Evolutionary conservation across 2,797 vertebrate species (phyloP).

Genomic region (Microcaecilia unicolor): DNA sequence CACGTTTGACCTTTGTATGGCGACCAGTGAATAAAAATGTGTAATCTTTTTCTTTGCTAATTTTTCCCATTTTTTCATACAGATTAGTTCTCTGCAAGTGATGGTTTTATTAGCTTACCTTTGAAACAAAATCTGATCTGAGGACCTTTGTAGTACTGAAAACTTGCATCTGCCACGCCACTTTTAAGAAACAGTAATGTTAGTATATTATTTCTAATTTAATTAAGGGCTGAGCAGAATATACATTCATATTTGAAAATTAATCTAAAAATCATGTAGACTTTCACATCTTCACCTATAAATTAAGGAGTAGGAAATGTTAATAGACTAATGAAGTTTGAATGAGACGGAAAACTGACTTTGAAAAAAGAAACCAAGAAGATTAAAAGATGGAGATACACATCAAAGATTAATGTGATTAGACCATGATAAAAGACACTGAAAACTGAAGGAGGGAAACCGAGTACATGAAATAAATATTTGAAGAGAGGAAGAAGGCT

Average conservation of each 20-base stretch:
- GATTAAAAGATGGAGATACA: conserved; percentile 34
- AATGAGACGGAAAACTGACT: conserved; percentile 21
- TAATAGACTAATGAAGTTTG: conserved; percentile 18
- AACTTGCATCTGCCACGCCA: too few relatives aligned
- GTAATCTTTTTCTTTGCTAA: too few relatives aligned
- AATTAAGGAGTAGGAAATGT: neutral
- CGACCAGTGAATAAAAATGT: too few relatives aligned
- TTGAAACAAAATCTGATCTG: too few relatives aligned
- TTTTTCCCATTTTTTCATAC: too few relatives aligned
- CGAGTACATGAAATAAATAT: conserved; percentile 7
- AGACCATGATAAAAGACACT: conserved; percentile 24
- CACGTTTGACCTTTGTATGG: too few relatives aligned
- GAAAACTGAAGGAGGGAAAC: too few relatives aligned
- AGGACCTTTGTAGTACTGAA: too few relatives aligned
- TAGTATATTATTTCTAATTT: conserved; percentile 8
- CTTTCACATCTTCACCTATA: neutral
- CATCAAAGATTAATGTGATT: conserved; percentile 33
- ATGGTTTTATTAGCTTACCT: too few relatives aligned
- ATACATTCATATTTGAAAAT: neutral
- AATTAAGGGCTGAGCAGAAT: conserved; percentile 15
- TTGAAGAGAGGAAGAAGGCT: conserved; percentile 2
- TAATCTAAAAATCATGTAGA: neutral
- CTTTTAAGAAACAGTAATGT: too few relatives aligned
- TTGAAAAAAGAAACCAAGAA: conserved; percentile 26
- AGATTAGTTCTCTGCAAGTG: too few relatives aligned